Base-by-base conservation (phyloP, 2,888 invertebrate species). In the Brenthis daphne region DNA sequence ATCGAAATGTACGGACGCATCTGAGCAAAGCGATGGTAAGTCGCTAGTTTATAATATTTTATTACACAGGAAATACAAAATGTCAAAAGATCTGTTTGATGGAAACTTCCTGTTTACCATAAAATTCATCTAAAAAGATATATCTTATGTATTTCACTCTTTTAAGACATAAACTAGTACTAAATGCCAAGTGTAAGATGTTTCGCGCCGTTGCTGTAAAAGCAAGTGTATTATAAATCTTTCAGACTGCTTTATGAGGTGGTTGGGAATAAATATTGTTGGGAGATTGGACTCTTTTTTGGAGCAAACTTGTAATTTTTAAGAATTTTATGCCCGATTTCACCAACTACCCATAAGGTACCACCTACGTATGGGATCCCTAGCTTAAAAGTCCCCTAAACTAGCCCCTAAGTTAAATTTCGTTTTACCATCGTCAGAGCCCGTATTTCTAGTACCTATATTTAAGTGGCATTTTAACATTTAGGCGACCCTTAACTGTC, bases 181-280 rank as follows among this genome's bases (percentile, higher is more conserved):
- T 66, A 66, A 60, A 60, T 43, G 60, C 54, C 60, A 66, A 66
- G 58, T 53, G 24, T 66, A 58, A 66, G 58, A 66, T 47, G 58
- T 65, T 65, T 48, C 43, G n/a, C 16, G 60, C n/a, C 48, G 60
- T 66, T 54, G 66, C 29, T 55, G 56, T 61, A 56, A 57, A 67
- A 61, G n/a, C 43, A 47, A 61, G 55, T 29, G 64, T 54, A 67
- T 67, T 37, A 67, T 67, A 67, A 56, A 60, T 61, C 60, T 67
- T 12, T 16, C 6, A 37, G 37, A 51, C 47, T 51, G 33, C 20
- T 63, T 67, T 56, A 67, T 60, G 67, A 33, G 47, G 20, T 55
- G 14, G 43, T 16, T 11, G 43, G 47, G 20, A 50, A 55, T 64
- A 64, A 47, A 64, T 56, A 54, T 43, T 63, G 43, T 14, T 43